Percentiles rank a stretch among this genome's conserved stretches.
phyloP scores from a whole-genome alignment of 2,888 invertebrate genomes.

The Anodontia alba region DNA sequence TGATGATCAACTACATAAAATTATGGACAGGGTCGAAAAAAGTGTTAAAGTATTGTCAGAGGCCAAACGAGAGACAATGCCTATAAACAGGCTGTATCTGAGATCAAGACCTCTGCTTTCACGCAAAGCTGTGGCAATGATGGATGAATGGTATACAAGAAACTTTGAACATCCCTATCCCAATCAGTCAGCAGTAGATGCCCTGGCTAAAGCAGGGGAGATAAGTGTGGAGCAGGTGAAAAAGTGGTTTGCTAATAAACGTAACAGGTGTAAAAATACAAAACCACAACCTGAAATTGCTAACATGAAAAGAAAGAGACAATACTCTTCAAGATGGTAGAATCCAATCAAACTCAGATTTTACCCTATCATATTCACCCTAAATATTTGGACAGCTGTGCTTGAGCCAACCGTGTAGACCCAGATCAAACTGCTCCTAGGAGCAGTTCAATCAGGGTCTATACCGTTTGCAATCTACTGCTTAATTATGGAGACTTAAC shows the following conservation, averaged over 20 bases:
- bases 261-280: conserved; percentile 73
- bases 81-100: conserved; percentile 18
- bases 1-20: conserved; percentile 64
- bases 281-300: conserved; percentile 60
- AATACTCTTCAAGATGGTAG: conserved; percentile 57
- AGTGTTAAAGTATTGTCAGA: conserved; percentile 49
- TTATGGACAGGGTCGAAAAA: conserved; percentile 67
- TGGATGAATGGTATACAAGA: conserved; percentile 74
- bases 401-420: too few species aligned
- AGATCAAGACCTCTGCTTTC: conserved; percentile 62
- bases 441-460: too few species aligned
- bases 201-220: conserved; percentile 66
- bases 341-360: too few species aligned
- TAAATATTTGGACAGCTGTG: too few species aligned
- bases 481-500: too few species aligned
- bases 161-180: conserved; percentile 78
- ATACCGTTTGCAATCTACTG: too few species aligned
- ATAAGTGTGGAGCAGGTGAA: conserved; percentile 73
- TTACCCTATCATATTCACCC: too few species aligned
- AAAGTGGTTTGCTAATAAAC: conserved; percentile 81
- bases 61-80: conserved; percentile 41
- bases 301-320: conserved; percentile 55
- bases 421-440: too few species aligned
- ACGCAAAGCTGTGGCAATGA: conserved; percentile 60
- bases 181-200: conserved; percentile 54